phyloP scores from a whole-genome alignment of 2,888 invertebrate species.

The Microctonus hyperodae region DNA sequence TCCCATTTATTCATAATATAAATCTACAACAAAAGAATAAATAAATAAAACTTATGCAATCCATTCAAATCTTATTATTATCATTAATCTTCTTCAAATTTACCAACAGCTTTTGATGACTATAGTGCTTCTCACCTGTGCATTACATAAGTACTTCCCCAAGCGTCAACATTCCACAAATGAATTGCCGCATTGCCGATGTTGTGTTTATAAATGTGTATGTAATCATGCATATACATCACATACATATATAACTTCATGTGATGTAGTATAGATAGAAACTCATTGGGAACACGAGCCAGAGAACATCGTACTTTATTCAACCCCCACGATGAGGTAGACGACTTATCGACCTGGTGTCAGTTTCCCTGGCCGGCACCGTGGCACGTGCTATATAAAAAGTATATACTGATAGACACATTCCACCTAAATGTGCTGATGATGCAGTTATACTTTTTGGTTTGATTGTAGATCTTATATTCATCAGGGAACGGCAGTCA shows the following conservation, averaged over 20 bases:
- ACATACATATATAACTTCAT: slow-evolving; percentile 34
- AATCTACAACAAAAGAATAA: too few species aligned
- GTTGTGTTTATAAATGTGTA: slow-evolving; percentile 44
- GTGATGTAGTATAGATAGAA: background rate
- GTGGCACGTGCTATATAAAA: slow-evolving; percentile 29
- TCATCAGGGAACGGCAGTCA: background rate
- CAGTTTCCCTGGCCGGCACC: background rate
- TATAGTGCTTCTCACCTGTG: background rate
- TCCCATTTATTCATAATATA: too few species aligned
- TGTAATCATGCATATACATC: too few species aligned
- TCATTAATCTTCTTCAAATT: background rate
- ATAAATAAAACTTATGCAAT: too few species aligned
- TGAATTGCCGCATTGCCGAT: slow-evolving; percentile 55
- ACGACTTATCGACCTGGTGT: slow-evolving; percentile 57
- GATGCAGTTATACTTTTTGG: background rate
- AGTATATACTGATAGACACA: background rate
- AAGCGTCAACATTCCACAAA: background rate
- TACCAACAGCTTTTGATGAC: background rate
- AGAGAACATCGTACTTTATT: background rate
- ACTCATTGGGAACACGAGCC: background rate
- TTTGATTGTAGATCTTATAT: background rate
- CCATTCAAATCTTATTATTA: background rate
- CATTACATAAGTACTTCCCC: slow-evolving; percentile 22
- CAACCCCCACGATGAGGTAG: slow-evolving; percentile 44
- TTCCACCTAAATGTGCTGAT: background rate